Evolutionary conservation across 2,113 vertebrate species (phyloP), one percentile per base, ranked within the genome.

Genomic region (Cichladusa arquata): DNA sequence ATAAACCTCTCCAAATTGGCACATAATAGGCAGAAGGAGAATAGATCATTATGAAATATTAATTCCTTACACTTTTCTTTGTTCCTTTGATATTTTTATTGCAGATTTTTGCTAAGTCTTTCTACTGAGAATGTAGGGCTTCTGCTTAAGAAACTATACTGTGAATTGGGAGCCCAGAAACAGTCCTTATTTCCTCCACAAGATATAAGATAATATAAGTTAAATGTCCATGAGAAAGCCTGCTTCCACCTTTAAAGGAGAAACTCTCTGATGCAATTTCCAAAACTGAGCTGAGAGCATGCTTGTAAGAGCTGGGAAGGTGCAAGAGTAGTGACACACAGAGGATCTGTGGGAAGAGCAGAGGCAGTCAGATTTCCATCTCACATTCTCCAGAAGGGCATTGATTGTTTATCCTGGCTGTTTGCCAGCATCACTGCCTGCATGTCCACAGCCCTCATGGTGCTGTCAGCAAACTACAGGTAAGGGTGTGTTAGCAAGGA

Each of bases 331-430:
- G 16, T 14, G 11, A 26, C 45, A 33, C n/a, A 38, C 25, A 45
- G 40, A 58, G 15, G 15, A 65, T n/a, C 11, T 1, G 1, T 1
- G 10, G 24, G 44, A 38, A 47, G 42, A 81, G 64, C 26, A 60
- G 19, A 65, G 45, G 53, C 19, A 64, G 24, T 24, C 18, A 42
- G 8, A 78, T 65, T 81, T 62, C 34, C 25, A 42, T 11, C 22
- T 20, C 5, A 14, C 20, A 25, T 17, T 23, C 40, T 64, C 53
- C n/a, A 60, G 18, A 45, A 82, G 78, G 18, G 22, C 34, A 45
- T 0, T 57, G 28, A 86, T 18, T 2, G 0, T 47, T 92, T 61
- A 31, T 36, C 0, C 0, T 28, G 42, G 38, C 31, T 81, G 31
- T 42, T 76, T 72, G 81, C 54, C 58, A 86, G 66, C 62, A 81